phyloP scores from a whole-genome alignment of 1,140 invertebrate species.

The Mycetomoellerius zeteki region DNA sequence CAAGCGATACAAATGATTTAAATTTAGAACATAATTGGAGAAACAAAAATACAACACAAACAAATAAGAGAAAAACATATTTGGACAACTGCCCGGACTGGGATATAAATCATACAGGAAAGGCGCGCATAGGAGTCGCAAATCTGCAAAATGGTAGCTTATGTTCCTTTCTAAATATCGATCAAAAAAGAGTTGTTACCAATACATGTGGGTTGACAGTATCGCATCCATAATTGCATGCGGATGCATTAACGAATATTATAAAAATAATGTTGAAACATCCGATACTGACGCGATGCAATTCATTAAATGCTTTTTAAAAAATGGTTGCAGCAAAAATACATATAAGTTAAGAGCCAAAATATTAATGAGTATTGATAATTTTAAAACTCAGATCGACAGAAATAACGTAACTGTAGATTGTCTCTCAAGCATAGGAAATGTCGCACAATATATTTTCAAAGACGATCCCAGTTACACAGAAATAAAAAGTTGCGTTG shows the following conservation, averaged over 20 bases:
- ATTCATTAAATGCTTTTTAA: not conserved
- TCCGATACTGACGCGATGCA: constrained; percentile 1
- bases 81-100: not conserved
- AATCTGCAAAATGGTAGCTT: not conserved
- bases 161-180: not conserved
- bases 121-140: not conserved
- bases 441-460: constrained; percentile 20
- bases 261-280: constrained; percentile 26
- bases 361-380: constrained; percentile 6
- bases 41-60: not conserved
- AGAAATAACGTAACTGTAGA: constrained; percentile 2
- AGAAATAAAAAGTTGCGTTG: not conserved
- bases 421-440: constrained; percentile 18
- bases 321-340: constrained; percentile 13
- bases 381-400: not conserved
- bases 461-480: not conserved
- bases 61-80: constrained; percentile 11
- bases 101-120: not conserved
- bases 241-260: constrained; percentile 16
- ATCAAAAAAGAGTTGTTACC: not conserved
- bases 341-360: constrained; percentile 15
- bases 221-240: not conserved
- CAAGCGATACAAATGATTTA: not conserved
- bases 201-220: not conserved
- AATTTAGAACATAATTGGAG: constrained; percentile 4